Evolutionary conservation across 1,140 invertebrate species (phyloP).

Genomic region (Cardiocondyla obscurior): DNA sequence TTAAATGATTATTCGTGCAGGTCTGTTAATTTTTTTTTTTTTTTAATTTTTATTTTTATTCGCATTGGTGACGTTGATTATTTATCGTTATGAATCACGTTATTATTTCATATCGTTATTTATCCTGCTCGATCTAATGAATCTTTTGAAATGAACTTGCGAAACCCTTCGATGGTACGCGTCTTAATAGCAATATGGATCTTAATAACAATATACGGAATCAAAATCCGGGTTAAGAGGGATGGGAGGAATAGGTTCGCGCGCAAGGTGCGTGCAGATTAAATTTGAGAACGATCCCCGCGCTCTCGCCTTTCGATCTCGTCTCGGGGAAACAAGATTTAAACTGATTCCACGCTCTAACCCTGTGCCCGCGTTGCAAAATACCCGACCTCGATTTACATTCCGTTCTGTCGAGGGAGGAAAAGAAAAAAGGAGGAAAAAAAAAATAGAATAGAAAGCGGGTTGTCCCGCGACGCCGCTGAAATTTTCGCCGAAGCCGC

Average conservation of each 20-base stretch:
- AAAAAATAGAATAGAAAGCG: slow-evolving; percentile 27
- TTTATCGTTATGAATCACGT: not conserved
- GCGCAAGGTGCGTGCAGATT: slow-evolving; percentile 38
- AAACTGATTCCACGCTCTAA: slow-evolving; percentile 54
- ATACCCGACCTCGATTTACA: slow-evolving; percentile 55
- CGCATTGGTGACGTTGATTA: too few relatives aligned
- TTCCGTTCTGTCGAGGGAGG: not conserved
- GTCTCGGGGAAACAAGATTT: slow-evolving; percentile 49
- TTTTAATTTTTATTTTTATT: too few relatives aligned
- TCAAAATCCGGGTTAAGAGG: slow-evolving; percentile 17
- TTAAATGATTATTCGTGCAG: not conserved
- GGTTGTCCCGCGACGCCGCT: slow-evolving; percentile 8
- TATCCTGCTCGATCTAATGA: not conserved
- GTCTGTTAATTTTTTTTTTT: too few relatives aligned
- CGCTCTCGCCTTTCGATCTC: slow-evolving; percentile 46
- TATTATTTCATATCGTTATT: not conserved
- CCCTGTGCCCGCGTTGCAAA: slow-evolving; percentile 53
- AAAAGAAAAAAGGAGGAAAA: slow-evolving; percentile 43
- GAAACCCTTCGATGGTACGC: not conserved
- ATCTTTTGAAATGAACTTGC: not conserved
- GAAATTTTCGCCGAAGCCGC: slow-evolving; percentile 9
- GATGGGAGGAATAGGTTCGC: slow-evolving; percentile 25
- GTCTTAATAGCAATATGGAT: not conserved
- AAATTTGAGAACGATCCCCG: slow-evolving; percentile 46
- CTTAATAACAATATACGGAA: slow-evolving; percentile 4